Conservation (phyloP, 1,140 invertebrate genomes). For the Zaprionus inermis region DNA sequence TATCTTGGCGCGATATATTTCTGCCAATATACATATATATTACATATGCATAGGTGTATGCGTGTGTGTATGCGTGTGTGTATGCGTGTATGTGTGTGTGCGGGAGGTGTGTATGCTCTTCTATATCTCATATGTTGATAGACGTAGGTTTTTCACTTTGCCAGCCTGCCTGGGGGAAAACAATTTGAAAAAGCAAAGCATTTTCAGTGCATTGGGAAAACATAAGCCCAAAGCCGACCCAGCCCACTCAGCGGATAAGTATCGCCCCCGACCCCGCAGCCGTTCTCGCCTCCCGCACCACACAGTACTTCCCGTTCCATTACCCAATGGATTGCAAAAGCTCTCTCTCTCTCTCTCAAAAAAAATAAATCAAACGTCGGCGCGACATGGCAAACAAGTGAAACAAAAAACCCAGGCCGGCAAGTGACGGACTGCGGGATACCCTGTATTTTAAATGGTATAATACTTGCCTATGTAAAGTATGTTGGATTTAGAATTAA, state of each 20-base stretch:
- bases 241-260: background rate
- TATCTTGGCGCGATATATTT: constrained; percentile 3
- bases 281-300: background rate
- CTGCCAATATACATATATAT: background rate
- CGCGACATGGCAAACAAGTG: constrained; percentile 41
- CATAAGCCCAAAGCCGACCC: constrained; percentile 26
- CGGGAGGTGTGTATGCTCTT: background rate
- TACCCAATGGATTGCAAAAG: constrained; percentile 30
- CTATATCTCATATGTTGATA: constrained; percentile 62
- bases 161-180: constrained; percentile 48
- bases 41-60: background rate
- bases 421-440: background rate
- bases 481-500: no score
- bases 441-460: background rate
- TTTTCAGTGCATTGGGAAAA: constrained; percentile 16
- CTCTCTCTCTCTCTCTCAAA: constrained; percentile 25
- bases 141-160: constrained; percentile 45
- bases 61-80: background rate
- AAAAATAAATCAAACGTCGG: constrained; percentile 73
- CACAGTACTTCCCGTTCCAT: constrained; percentile 6
- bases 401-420: constrained; percentile 25
- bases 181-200: constrained; percentile 5
- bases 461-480: no score
- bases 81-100: background rate
- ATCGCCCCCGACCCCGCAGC: background rate